Conservation (phyloP, 2,888 invertebrate genomes). For the Nomada goodeniana region DNA sequence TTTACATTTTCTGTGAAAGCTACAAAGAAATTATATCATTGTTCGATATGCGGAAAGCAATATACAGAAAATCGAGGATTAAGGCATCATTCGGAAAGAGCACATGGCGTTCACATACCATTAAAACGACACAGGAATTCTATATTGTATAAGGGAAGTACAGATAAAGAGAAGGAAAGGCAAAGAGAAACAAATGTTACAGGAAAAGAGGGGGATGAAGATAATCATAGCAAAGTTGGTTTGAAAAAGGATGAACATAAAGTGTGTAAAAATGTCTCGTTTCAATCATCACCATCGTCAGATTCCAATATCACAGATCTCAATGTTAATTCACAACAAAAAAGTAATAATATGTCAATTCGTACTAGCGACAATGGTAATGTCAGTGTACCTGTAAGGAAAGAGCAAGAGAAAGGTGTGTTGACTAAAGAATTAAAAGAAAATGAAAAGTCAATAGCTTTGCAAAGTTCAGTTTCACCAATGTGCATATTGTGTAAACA, state of each 20-base stretch:
- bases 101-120: slow-evolving; percentile 74
- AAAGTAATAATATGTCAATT: background rate
- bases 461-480: background rate
- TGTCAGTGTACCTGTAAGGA: background rate
- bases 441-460: background rate
- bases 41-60: slow-evolving; percentile 76
- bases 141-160: background rate
- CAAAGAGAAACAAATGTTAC: background rate
- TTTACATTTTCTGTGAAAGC: slow-evolving; percentile 76
- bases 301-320: background rate
- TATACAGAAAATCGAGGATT: slow-evolving; percentile 70
- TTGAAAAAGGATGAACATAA: slow-evolving; percentile 20
- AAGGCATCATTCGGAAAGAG: slow-evolving; percentile 69
- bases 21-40: slow-evolving; percentile 74
- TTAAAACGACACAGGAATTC: slow-evolving; percentile 17
- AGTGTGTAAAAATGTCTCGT: background rate
- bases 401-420: background rate
- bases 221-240: slow-evolving; percentile 2
- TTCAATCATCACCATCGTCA: background rate
- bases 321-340: background rate
- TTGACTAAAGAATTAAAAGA: slow-evolving; percentile 6
- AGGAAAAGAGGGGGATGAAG: background rate
- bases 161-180: slow-evolving; percentile 3
- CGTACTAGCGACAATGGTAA: background rate
- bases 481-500: slow-evolving; percentile 76